Conservation (phyloP, 2,888 invertebrate genomes). For the Palloptera scutellata region DNA sequence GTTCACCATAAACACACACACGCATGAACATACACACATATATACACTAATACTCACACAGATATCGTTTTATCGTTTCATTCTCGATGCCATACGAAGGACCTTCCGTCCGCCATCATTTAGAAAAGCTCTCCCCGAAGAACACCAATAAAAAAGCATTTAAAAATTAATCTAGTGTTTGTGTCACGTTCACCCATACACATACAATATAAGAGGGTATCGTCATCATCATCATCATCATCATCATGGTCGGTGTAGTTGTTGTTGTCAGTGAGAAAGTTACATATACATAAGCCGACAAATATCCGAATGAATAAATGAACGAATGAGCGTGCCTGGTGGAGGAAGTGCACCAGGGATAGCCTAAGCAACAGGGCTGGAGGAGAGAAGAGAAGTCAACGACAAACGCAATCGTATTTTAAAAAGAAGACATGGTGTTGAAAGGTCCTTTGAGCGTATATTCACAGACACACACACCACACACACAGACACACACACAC, state of each 20-base stretch:
- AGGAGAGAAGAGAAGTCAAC: slow-evolving; percentile 14
- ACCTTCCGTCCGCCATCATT: slow-evolving; percentile 15
- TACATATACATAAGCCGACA: not conserved
- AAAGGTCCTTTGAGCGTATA: slow-evolving; percentile 38
- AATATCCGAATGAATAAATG: slow-evolving; percentile 9
- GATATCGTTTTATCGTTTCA: not conserved
- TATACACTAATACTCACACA: not conserved
- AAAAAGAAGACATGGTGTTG: slow-evolving; percentile 37
- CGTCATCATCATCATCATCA: too few relatives aligned
- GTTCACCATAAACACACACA: not conserved
- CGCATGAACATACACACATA: not conserved
- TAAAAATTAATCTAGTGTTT: slow-evolving; percentile 49
- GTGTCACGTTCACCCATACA: slow-evolving; percentile 43
- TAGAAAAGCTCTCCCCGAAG: slow-evolving; percentile 37
- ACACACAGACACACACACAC: slow-evolving; percentile 22
- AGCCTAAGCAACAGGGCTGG: not conserved
- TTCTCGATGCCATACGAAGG: slow-evolving; percentile 2
- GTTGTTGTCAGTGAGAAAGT: too few relatives aligned
- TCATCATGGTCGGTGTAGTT: too few relatives aligned
- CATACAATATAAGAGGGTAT: slow-evolving; percentile 20
- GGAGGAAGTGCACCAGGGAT: not conserved
- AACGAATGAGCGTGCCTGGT: not conserved
- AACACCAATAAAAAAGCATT: slow-evolving; percentile 47
- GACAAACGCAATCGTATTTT: slow-evolving; percentile 34
- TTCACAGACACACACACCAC: slow-evolving; percentile 18